Percentiles rank a stretch among this genome's conserved stretches.
Evolutionary conservation across 2,888 invertebrate species (phyloP).

Genomic region (Cylindroiulus punctatus): DNA sequence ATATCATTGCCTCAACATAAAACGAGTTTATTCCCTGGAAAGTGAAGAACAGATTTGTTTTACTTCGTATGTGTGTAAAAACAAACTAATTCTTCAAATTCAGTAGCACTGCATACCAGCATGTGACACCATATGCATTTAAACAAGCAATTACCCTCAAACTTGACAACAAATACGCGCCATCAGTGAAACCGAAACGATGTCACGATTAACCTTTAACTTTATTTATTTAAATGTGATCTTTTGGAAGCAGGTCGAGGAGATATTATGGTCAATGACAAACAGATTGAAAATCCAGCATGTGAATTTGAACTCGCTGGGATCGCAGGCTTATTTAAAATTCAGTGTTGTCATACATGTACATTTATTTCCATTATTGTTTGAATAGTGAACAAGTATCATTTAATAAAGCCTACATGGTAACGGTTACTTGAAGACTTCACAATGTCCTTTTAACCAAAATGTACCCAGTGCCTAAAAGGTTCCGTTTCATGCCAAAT

Average conservation of each 20-base stretch:
- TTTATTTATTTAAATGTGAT: neutral
- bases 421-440: too few relatives aligned
- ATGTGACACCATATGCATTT: conserved; percentile 18
- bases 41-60: neutral
- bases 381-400: too few relatives aligned
- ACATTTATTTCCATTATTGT: too few relatives aligned
- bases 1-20: neutral
- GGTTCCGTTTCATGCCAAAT: too few relatives aligned
- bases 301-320: too few relatives aligned
- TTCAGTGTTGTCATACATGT: too few relatives aligned
- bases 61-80: neutral
- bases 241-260: neutral
- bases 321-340: too few relatives aligned
- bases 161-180: conserved; percentile 7
- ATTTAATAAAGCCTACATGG: too few relatives aligned
- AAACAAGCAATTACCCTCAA: conserved; percentile 17
- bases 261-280: neutral
- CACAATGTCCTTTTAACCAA: too few relatives aligned
- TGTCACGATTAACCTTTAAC: neutral
- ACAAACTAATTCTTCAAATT: neutral
- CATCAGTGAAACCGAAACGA: conserved; percentile 29
- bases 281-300: neutral
- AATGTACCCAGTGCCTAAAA: too few relatives aligned
- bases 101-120: neutral
- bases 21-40: neutral